A percentile compares a stretch with the other conserved stretches of the same genome.
Conservation (phyloP, 2,113 vertebrate genomes). For the Pteronura brasiliensis region DNA sequence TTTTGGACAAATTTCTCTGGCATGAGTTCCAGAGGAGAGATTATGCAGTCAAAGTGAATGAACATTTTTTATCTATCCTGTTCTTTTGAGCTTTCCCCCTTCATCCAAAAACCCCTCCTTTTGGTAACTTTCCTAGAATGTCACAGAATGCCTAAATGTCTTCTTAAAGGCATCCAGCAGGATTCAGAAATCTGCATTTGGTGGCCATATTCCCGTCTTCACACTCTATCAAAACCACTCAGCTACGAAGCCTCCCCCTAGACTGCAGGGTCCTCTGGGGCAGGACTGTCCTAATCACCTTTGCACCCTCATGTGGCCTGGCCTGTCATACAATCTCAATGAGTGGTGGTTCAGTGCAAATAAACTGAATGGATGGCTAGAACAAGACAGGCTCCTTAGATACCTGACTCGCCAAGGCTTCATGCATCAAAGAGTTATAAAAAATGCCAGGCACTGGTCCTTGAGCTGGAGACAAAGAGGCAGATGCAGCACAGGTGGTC, state of each 20-base stretch:
- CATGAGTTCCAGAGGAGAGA: slow-evolving; percentile 35
- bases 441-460: background rate
- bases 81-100: slow-evolving; percentile 39
- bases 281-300: background rate
- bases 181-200: slow-evolving; percentile 31
- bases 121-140: slow-evolving; percentile 54
- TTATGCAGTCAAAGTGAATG: slow-evolving; percentile 54
- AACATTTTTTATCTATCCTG: slow-evolving; percentile 35
- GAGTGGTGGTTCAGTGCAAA: background rate
- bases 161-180: background rate
- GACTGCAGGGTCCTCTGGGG: background rate
- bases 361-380: background rate
- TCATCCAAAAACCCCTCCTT: slow-evolving; percentile 16
- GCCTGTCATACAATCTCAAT: background rate
- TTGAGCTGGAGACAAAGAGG: background rate
- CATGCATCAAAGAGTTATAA: slow-evolving; percentile 23
- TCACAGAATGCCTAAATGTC: slow-evolving; percentile 29
- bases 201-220: slow-evolving; percentile 32
- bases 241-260: background rate
- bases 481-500: background rate
- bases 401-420: background rate
- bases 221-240: background rate
- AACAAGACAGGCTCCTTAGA: background rate
- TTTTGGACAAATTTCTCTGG: slow-evolving; percentile 18
- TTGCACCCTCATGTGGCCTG: background rate